Base-by-base conservation (phyloP, 2,113 vertebrate species). In the Brachyhypopomus gauderio region DNA sequence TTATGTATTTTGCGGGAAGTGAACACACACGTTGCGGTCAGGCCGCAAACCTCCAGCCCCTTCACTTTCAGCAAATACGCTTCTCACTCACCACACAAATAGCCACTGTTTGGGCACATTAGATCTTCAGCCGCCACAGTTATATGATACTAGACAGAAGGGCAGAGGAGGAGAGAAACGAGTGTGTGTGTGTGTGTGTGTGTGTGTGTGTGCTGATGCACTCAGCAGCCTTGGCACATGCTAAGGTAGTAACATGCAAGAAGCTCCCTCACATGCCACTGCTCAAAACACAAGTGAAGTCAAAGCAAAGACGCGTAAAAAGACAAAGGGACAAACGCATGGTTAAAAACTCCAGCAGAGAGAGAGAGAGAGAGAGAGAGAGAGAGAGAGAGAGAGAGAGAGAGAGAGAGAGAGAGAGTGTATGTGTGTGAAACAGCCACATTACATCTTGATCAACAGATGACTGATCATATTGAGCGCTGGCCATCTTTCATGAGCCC, bases 381-480 rank as follows among this genome's bases (percentile, higher is more conserved):
- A 12, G 60, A 25, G 59, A 34, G 72, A 69, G 30, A 22, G 62
- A 38, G 78, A n/a, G 73, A 67, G 38, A 66, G n/a, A 38, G 88
- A 71, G 30, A 38, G 88, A 71, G 30, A 38, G 88, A 71, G 30
- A 38, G 88, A 71, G 30, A 30, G 30, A 30, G 30, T 30, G 30
- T 30, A 3, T 30, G 30, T 30, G 30, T 30, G 30, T 30, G 64
- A 77, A 48, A 73, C 66, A 75, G 75, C 72, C 90, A 89, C 90
- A 89, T 95, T 98, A 95, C 94, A 95, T 97, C 96, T 98, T 97
- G 96, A 98, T 98, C 96, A 96, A 97, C 94, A 95, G 93, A 96
- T 98, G 97, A 98, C 95, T 93, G 97, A 98, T 99, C 95, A 94
- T 96, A 93, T 93, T 93, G 92, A 85, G 92, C 64, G 88, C 0